Base-by-base conservation (phyloP, 1,140 invertebrate genomes). In the Neodiprion pinetum region DNA sequence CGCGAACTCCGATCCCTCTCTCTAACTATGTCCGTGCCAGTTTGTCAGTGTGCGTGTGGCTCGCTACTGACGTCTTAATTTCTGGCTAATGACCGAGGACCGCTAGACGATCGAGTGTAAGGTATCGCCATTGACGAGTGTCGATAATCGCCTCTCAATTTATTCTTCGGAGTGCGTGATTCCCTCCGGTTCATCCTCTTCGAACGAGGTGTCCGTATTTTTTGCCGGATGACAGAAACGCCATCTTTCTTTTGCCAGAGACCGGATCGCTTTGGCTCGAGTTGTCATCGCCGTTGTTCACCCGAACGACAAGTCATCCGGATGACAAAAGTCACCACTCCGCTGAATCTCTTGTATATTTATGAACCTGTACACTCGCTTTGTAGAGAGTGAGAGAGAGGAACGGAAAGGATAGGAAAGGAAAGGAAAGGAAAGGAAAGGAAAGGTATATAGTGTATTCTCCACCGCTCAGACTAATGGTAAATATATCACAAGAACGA, bases 211-310 rank as follows among this genome's bases (percentile, higher is more conserved):
- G 28, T 21, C 17, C 28, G 28, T 40, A 40, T 40, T 40, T 40
- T 40, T 40, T 40, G 28, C 28, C 28, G 28, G 28, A 40, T 61
- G 53, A 17, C 4, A 61, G 53, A 17, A 61, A 61, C 53, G 53
- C 53, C 53, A 61, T 61, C 53, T 61, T 61, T 61, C 53, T 61
- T 61, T 14, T 9, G 53, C 11, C 53, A 40, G 7, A 61, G 53
- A 17, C n/a, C 3, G 11, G 11, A 61, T 17, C 5, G 53, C 53
- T 40, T 40, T 40, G 53, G 11, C 53, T 61, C n/a, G 53, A 61
- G 53, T 61, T 61, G 53, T 61, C 53, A 61, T 61, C 53, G 53
- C 11, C 53, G 53, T 61, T 61, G 53, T 61, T 61, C 53, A 61
- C 11, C 53, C 9, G 53, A 61, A 61, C 53, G 53, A 61, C 53